These are phyloP conservation scores for Hypomecis punctinalis DNA, from an alignment of 2,888 invertebrate species.

Conservation along the genomic window DNA sequence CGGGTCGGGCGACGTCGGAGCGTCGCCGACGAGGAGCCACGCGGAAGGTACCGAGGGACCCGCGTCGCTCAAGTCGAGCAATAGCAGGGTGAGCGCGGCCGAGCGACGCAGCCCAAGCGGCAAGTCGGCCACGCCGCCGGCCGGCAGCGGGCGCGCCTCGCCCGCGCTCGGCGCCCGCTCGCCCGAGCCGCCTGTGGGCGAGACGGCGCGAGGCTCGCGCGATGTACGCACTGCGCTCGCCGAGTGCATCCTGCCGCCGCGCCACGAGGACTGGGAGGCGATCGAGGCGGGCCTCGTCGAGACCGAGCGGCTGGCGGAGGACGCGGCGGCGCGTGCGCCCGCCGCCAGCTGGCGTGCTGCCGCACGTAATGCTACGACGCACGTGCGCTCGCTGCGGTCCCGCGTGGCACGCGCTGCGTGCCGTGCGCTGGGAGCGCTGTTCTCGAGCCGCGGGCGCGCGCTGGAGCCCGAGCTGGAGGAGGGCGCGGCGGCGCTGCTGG, in stretches of 20 bases:
- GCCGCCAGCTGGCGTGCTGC: conserved; percentile 88
- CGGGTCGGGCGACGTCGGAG: conserved; percentile 36
- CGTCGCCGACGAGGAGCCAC: conserved; percentile 45
- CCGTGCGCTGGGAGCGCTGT: conserved; percentile 91
- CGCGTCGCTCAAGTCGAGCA: conserved; percentile 29
- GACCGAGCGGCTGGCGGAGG: conserved; percentile 88
- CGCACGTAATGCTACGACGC: conserved; percentile 89
- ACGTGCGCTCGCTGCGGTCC: conserved; percentile 95
- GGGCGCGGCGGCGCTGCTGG: conserved; percentile 91
- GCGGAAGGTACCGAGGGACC: conserved; percentile 26
- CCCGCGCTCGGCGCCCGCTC: conserved; percentile 54
- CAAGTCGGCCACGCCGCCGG: conserved; percentile 44
- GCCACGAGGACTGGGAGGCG: conserved; percentile 93
- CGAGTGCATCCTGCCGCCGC: conserved; percentile 77
- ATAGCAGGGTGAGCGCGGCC: conserved; percentile 19
- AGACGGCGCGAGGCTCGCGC: conserved; percentile 51
- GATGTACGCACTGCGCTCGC: conserved; percentile 74
- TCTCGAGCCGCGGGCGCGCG: conserved; percentile 85
- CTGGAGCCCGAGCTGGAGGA: conserved; percentile 93
- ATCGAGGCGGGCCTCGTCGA: conserved; percentile 90
- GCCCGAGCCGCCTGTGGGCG: conserved; percentile 54
- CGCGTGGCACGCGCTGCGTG: conserved; percentile 97
- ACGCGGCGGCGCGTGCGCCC: conserved; percentile 89
- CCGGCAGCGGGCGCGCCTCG: conserved; percentile 43
- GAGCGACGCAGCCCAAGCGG: conserved; percentile 47